A percentile compares a stretch with the other conserved stretches of the same genome.
phyloP scores from a whole-genome alignment of 2,888 invertebrate genomes.

The Tinea semifulvella region DNA sequence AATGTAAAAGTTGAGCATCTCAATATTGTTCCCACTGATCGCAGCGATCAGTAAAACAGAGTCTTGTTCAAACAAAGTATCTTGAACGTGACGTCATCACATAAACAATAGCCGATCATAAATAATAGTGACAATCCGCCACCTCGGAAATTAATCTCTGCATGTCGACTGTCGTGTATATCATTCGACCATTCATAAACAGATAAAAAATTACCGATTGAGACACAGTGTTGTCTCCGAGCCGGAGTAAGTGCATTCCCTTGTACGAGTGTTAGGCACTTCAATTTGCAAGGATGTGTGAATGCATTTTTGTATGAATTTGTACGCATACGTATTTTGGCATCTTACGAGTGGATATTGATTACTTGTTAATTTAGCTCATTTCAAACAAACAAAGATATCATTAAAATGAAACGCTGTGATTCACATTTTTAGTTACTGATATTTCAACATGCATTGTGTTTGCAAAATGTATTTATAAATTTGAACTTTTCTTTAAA shows the following conservation, averaged over 20 bases:
- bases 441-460: too few species aligned
- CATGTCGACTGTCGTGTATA: slow-evolving; percentile 51
- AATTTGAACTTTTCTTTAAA: neutral
- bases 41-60: slow-evolving; percentile 6
- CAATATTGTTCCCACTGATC: too few species aligned
- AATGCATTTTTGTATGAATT: slow-evolving; percentile 31
- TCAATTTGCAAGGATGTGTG: slow-evolving; percentile 56
- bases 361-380: slow-evolving; percentile 2
- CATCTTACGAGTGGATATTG: slow-evolving; percentile 1
- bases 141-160: slow-evolving; percentile 60
- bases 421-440: too few species aligned
- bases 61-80: neutral
- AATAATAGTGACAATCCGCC: slow-evolving; percentile 61
- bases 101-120: slow-evolving; percentile 60
- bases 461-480: slow-evolving; percentile 5
- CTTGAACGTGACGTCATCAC: slow-evolving; percentile 50
- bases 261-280: slow-evolving; percentile 42
- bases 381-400: too few species aligned
- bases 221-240: slow-evolving; percentile 28
- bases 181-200: slow-evolving; percentile 43
- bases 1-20: too few species aligned
- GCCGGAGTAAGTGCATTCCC: slow-evolving; percentile 58
- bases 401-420: neutral
- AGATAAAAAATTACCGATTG: slow-evolving; percentile 56
- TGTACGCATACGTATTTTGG: neutral